Evolutionary conservation across 2,113 vertebrate species (phyloP).

Genomic region (Australoheros scitulus): DNA sequence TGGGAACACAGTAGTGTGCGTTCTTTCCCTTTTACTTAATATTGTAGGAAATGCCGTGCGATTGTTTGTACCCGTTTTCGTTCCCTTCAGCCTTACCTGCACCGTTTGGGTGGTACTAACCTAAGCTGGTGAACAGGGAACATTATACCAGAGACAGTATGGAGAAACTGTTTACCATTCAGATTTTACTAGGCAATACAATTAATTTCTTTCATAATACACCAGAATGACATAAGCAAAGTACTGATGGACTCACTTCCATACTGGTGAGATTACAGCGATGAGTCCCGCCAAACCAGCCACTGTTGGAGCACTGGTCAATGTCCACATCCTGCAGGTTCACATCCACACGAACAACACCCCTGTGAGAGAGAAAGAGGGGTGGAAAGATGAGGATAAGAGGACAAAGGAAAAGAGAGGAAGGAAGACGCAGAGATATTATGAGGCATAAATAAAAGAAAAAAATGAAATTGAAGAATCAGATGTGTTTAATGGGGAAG

Average conservation of each 20-base stretch:
- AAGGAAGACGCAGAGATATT: neutral
- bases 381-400: neutral
- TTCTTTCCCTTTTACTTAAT: neutral
- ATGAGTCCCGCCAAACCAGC: conserved; percentile 97
- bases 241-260: conserved; percentile 82
- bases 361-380: conserved; percentile 75
- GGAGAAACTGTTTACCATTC: neutral
- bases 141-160: neutral
- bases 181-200: neutral
- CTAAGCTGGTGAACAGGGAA: neutral
- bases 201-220: neutral
- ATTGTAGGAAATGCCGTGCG: accelerated
- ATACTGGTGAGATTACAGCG: conserved; percentile 94
- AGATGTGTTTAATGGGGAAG: neutral
- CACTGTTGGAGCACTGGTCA: conserved; percentile 93
- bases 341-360: conserved; percentile 93
- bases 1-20: neutral
- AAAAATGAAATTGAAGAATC: neutral
- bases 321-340: conserved; percentile 97
- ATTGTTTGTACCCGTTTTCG: neutral
- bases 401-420: neutral
- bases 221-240: neutral
- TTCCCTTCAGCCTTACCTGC: neutral
- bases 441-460: neutral
- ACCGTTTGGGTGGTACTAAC: neutral